Base-by-base conservation (phyloP, 2,888 invertebrate genomes). In the Thecocarcelia acutangulata region DNA sequence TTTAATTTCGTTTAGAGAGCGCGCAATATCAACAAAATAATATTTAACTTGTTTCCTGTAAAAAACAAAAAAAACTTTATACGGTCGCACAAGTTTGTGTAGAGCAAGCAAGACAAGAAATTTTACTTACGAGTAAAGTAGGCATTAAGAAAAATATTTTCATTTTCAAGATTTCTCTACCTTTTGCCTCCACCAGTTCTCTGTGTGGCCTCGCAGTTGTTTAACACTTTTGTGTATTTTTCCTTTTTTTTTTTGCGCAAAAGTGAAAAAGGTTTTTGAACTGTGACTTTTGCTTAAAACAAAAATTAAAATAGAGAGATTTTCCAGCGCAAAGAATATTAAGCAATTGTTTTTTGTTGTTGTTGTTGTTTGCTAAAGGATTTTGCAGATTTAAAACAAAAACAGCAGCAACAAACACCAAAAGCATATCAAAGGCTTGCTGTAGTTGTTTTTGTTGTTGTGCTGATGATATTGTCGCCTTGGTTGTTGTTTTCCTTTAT, bases 261-360 rank as follows among this genome's bases (percentile, higher is more conserved):
- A 37, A 48, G 37, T 2, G 42, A 9, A 44, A 58, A 59, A 68
- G 81, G 59, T 83, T 75, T 69, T 69, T 79, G 83, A 83, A 81
- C 83, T 83, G 80, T 81, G 79, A 81, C 81, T 83, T 81, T 76
- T 75, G 44, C 50, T 77, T 72, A 63, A 77, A 74, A 52, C 46
- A 74, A 40, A 33, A 66, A 73, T 69, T 64, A 44, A 50, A 61
- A 54, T 66, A 15, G 66, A 46, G 52, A 66, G 33, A 5, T 9
- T 61, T 73, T 73, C 42, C 13, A 42, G 46, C 59, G 24, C 1
- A 6, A 69, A 17, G 52, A 52, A 78, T 52, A 73, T 70, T 70
- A 63, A 69, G 56, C 77, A 77, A 70, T 70, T 69, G 61, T 48
- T 56, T 11, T 63, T 70, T 69, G 61, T 48, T 56, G 3, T 63